Percentiles rank a stretch among this genome's conserved stretches.
Evolutionary conservation across 2,797 vertebrate genomes (phyloP).

Genomic region (Gymnocypris eckloni): DNA sequence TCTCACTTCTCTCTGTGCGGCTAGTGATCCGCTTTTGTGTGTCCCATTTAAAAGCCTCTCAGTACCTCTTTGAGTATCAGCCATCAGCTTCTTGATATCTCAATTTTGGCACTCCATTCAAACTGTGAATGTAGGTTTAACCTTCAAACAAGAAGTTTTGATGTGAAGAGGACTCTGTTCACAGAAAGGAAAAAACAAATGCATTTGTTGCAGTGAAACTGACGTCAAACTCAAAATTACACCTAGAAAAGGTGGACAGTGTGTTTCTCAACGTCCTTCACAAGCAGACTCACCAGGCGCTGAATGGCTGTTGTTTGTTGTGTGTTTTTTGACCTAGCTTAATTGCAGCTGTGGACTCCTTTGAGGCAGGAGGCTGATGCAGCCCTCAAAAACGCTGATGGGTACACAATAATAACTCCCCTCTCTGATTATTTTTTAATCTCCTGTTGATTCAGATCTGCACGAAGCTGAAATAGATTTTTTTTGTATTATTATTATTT

Average conservation of each 20-base stretch:
- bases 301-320: constrained; percentile 29
- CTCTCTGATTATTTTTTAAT: constrained; percentile 62
- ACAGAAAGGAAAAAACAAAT: constrained; percentile 4
- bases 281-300: not conserved
- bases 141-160: constrained; percentile 34
- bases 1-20: constrained; percentile 12
- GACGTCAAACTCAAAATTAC: constrained; percentile 1
- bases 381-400: constrained; percentile 55
- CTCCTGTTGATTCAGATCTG: constrained; percentile 62
- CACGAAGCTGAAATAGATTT: constrained; percentile 34
- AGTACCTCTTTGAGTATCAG: constrained; percentile 4
- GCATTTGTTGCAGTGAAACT: constrained; percentile 15
- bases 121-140: not conserved
- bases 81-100: constrained; percentile 28
- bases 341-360: constrained; percentile 41
- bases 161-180: constrained; percentile 1
- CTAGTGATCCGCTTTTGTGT: constrained; percentile 16
- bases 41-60: constrained; percentile 8
- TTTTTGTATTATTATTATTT: not conserved
- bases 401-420: constrained; percentile 55
- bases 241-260: constrained; percentile 11
- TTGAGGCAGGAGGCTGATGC: constrained; percentile 48
- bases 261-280: constrained; percentile 7
- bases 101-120: not conserved
- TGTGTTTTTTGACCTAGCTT: constrained; percentile 53